Percentiles rank a stretch among this genome's conserved stretches.
phyloP scores from a whole-genome alignment of 2,888 invertebrate species.

The Acronicta alni region DNA sequence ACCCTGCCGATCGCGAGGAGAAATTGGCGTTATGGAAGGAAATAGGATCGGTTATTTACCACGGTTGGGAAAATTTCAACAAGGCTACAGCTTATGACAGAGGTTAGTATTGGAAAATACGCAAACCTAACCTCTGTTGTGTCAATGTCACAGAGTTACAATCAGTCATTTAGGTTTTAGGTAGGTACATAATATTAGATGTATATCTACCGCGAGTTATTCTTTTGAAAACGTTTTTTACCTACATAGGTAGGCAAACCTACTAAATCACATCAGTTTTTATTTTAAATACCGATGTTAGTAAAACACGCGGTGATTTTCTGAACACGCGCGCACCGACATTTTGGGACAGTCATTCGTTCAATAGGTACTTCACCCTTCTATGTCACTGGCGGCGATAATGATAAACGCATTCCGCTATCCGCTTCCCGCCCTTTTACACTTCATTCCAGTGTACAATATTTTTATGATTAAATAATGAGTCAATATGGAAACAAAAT shows the following conservation, averaged over 20 bases:
- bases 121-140: slow-evolving; percentile 42
- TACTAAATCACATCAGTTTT: too few species aligned
- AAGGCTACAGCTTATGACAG: slow-evolving; percentile 82
- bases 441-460: slow-evolving; percentile 32
- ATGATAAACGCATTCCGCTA: slow-evolving; percentile 32
- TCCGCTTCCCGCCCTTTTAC: slow-evolving; percentile 48
- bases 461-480: slow-evolving; percentile 30
- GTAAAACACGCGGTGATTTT: not conserved
- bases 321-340: not conserved
- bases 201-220: slow-evolving; percentile 18
- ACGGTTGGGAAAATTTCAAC: slow-evolving; percentile 76
- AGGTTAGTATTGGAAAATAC: slow-evolving; percentile 66
- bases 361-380: slow-evolving; percentile 32
- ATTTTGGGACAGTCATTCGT: slow-evolving; percentile 19
- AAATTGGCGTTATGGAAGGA: slow-evolving; percentile 82
- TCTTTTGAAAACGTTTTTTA: not conserved
- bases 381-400: slow-evolving; percentile 18
- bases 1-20: slow-evolving; percentile 85
- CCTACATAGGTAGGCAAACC: too few species aligned
- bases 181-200: slow-evolving; percentile 1
- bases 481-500: slow-evolving; percentile 50
- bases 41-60: slow-evolving; percentile 77
- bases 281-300: not conserved
- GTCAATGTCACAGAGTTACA: slow-evolving; percentile 33
- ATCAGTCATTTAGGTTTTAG: not conserved